Base-by-base conservation (phyloP, 2,797 vertebrate species). In the Jordanella pulchra region DNA sequence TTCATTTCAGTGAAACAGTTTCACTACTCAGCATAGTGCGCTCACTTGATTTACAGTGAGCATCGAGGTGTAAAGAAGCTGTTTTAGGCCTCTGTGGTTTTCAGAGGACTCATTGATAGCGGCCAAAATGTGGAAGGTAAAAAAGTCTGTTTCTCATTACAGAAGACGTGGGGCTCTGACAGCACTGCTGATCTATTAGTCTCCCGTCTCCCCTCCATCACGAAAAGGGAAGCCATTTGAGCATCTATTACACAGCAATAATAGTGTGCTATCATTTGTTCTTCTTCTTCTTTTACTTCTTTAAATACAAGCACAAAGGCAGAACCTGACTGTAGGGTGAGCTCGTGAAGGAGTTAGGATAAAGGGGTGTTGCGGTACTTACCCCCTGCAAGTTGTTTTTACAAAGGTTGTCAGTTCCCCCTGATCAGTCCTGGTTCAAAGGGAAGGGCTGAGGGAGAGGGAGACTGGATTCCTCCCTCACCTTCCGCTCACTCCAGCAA, bases 141-240 rank as follows among this genome's bases (percentile, higher is more conserved):
- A 78, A 67, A 85, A 91, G 96, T 98, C 97, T 98, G 98, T 98
- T 99, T 98, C 97, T 98, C 96, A 97, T 99, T 98, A 98, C 97
- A 95, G 92, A 93, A 89, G 86, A 87, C 27, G 75, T 89, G 92
- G 90, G 93, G 92, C 95, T 94, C 91, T 89, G 92, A 94, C 91
- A 91, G 92, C 91, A 94, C 90, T 90, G 93, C 94, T 88, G 83
- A 85, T 80, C 83, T 84, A 86, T 74, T 72, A 77, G 88, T 93
- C 87, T 91, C 91, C 91, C 85, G 81, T 84, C 61, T 78, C 64
- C 77, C 81, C 79, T 72, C 61, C 32, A 70, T 72, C 63, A 27
- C 51, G 67, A 83, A 72, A n/a, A 77, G 68, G 74, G 79, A 78
- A 67, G 63, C 47, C 39, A 61, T 67, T 79, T 72, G 73, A 79